phyloP scores from a whole-genome alignment of 2,888 invertebrate genomes.

The Epinotia brunnichana region DNA sequence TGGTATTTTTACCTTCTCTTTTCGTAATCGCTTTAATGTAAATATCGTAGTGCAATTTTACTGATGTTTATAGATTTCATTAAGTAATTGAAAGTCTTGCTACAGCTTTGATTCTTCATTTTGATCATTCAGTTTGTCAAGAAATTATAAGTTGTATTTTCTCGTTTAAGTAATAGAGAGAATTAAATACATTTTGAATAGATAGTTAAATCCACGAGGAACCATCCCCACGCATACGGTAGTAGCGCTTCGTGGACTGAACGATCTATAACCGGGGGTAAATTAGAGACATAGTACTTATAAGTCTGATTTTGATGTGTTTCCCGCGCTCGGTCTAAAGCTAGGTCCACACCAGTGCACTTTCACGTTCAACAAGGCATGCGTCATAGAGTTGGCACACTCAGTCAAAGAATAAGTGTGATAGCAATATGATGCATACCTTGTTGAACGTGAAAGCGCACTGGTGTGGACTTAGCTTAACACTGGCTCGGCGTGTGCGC shows the following conservation, averaged over 20 bases:
- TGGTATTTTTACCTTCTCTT: background rate
- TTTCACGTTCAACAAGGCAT: no score
- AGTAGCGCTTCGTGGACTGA: background rate
- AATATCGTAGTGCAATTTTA: no score
- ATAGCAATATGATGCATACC: no score
- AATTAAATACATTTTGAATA: background rate
- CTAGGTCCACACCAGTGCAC: no score
- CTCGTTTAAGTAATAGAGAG: background rate
- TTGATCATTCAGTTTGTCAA: conserved; percentile 3
- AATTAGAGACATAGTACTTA: background rate
- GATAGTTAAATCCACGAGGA: background rate
- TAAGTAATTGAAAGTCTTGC: no score
- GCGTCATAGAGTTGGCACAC: no score
- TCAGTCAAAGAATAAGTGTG: no score
- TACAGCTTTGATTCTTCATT: background rate
- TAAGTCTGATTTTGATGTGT: background rate
- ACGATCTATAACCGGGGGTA: background rate
- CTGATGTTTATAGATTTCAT: no score
- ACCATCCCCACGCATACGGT: background rate
- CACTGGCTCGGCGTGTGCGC: no score
- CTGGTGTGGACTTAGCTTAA: no score
- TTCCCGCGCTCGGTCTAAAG: background rate
- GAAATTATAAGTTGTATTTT: background rate
- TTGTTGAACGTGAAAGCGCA: no score
- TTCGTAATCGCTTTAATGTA: background rate